Evolutionary conservation across 2,888 invertebrate genomes (phyloP).

Genomic region (Pilophorus perplexus): DNA sequence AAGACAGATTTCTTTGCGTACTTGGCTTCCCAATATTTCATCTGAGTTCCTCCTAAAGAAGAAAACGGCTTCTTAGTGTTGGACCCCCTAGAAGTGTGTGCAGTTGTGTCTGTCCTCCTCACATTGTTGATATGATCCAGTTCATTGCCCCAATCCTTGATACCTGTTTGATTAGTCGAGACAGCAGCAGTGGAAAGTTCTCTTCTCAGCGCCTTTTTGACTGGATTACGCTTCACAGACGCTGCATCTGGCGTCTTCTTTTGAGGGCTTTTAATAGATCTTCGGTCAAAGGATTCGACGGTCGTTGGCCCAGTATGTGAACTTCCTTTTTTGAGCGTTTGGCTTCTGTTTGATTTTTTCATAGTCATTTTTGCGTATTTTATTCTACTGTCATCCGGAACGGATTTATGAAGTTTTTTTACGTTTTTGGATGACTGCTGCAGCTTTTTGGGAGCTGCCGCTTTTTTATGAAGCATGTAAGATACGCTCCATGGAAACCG

Average conservation of each 20-base stretch:
- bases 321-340: not conserved
- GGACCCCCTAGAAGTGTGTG: not conserved
- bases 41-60: not conserved
- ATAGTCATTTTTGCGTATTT: too few relatives aligned
- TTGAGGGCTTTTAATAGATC: not conserved
- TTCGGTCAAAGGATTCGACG: not conserved
- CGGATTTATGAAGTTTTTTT: too few relatives aligned
- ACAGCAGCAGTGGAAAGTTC: not conserved
- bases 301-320: not conserved
- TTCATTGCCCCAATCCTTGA: conserved; percentile 2
- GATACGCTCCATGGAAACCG: not conserved
- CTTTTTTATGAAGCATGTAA: too few relatives aligned
- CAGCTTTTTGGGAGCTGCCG: too few relatives aligned
- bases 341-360: not conserved
- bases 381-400: not conserved
- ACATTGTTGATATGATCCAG: conserved; percentile 12
- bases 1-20: too few relatives aligned
- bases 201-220: not conserved
- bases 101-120: not conserved
- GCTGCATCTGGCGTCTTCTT: not conserved
- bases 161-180: not conserved
- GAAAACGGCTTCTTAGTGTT: conserved; percentile 1
- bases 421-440: too few relatives aligned
- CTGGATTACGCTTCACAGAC: not conserved
- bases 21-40: conserved; percentile 5